Evolutionary conservation across 2,113 vertebrate genomes (phyloP).

Genomic region (Nycticebus coucang): DNA sequence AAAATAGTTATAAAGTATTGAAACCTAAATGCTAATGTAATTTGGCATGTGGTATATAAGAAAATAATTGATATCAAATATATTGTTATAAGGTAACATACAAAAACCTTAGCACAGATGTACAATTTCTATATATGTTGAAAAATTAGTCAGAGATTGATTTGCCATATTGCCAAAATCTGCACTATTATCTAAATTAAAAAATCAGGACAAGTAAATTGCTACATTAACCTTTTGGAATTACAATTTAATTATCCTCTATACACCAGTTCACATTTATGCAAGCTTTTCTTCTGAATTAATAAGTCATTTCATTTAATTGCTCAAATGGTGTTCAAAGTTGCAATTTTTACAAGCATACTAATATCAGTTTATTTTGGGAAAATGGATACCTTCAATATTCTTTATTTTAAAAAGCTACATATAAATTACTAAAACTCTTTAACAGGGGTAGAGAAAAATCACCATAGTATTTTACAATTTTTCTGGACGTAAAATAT

Average conservation of each 20-base stretch:
- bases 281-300: constrained; percentile 68
- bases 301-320: constrained; percentile 70
- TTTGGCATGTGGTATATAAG: neutral
- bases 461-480: neutral
- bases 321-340: constrained; percentile 46
- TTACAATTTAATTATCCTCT: constrained; percentile 75
- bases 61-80: constrained; percentile 50
- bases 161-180: constrained; percentile 68
- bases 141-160: constrained; percentile 48
- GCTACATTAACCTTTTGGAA: constrained; percentile 78
- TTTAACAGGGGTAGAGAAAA: neutral
- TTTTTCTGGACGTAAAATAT: neutral
- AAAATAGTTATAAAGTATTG: neutral
- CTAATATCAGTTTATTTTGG: neutral
- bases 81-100: neutral
- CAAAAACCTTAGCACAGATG: constrained; percentile 22
- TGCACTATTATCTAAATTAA: constrained; percentile 66
- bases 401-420: constrained; percentile 25
- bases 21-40: neutral
- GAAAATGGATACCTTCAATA: neutral
- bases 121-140: neutral
- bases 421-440: neutral
- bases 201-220: constrained; percentile 74
- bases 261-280: constrained; percentile 63
- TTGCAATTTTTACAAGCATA: constrained; percentile 49